phyloP scores from a whole-genome alignment of 2,797 vertebrate genomes.

The Galaxias olidus region DNA sequence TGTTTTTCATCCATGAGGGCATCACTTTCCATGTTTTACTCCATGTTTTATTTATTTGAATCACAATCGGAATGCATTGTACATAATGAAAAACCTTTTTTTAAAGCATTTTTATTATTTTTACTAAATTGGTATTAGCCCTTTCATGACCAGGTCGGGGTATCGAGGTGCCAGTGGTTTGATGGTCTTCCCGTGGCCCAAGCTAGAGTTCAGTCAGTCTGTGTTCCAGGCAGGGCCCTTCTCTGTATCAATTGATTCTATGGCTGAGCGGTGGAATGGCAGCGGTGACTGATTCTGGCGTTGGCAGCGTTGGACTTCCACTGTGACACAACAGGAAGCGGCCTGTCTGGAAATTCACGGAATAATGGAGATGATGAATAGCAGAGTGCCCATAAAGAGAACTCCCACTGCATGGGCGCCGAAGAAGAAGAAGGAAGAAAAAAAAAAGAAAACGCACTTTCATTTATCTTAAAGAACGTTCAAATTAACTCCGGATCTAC shows the following conservation, averaged over 20 bases:
- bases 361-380: conserved; percentile 66
- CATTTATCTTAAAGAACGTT: conserved; percentile 80
- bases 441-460: conserved; percentile 49
- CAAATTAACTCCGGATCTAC: conserved; percentile 76
- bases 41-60: too few species aligned
- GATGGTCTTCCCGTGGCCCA: neutral
- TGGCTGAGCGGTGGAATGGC: conserved; percentile 38
- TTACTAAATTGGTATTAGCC: too few species aligned
- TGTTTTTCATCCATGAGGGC: too few species aligned
- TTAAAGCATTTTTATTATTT: too few species aligned
- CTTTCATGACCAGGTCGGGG: too few species aligned
- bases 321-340: conserved; percentile 59
- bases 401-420: conserved; percentile 66
- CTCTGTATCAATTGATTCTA: conserved; percentile 45
- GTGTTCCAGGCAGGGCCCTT: conserved; percentile 20
- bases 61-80: too few species aligned
- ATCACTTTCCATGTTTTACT: too few species aligned
- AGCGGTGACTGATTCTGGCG: conserved; percentile 30
- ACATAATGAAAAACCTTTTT: too few species aligned
- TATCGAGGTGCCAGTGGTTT: neutral
- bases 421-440: too few species aligned
- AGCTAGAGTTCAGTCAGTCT: conserved; percentile 22
- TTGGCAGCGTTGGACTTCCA: conserved; percentile 40
- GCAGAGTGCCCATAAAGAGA: conserved; percentile 65
- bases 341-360: conserved; percentile 52